A percentile compares a stretch with the other conserved stretches of the same genome.
These are phyloP conservation scores for Leucopsar rothschildi DNA, from an alignment of 2,113 vertebrate genomes.

Conservation along the genomic window DNA sequence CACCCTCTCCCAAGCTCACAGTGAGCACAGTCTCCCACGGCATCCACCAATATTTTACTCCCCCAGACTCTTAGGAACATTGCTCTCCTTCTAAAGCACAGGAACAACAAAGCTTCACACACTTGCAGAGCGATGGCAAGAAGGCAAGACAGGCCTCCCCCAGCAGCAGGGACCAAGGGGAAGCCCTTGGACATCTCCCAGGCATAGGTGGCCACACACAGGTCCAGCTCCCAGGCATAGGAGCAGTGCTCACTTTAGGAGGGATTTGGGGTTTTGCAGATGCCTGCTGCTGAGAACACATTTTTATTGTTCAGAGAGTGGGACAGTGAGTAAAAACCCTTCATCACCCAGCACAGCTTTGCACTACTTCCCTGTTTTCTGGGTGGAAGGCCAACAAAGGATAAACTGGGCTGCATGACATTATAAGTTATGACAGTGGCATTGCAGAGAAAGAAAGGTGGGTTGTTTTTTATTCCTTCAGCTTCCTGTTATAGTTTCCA, in stretches of 20 bases:
- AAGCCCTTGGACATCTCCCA: not conserved
- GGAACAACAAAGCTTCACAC: not conserved
- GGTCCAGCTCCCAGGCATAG: fast-evolving
- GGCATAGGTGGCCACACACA: not conserved
- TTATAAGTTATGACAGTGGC: not conserved
- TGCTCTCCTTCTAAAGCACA: not conserved
- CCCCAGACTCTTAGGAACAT: not conserved
- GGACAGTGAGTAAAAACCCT: not conserved
- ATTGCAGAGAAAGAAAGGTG: not conserved
- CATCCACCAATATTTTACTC: not conserved
- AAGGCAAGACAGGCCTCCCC: not conserved
- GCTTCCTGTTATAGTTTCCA: not conserved
- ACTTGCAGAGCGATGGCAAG: fast-evolving
- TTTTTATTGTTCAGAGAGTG: not conserved
- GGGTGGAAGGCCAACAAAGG: not conserved
- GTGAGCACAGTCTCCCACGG: not conserved
- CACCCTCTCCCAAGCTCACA: not conserved
- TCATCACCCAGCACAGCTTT: not conserved
- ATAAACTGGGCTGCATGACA: not conserved
- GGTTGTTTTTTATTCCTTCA: not conserved
- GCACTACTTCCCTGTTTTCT: not conserved
- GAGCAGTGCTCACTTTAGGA: fast-evolving
- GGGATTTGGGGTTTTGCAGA: not conserved
- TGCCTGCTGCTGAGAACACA: not conserved
- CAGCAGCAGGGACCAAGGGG: not conserved